A percentile compares a stretch with the other conserved stretches of the same genome.
Conservation (phyloP, 2,888 invertebrate species). For the Enchytraeus crypticus region DNA sequence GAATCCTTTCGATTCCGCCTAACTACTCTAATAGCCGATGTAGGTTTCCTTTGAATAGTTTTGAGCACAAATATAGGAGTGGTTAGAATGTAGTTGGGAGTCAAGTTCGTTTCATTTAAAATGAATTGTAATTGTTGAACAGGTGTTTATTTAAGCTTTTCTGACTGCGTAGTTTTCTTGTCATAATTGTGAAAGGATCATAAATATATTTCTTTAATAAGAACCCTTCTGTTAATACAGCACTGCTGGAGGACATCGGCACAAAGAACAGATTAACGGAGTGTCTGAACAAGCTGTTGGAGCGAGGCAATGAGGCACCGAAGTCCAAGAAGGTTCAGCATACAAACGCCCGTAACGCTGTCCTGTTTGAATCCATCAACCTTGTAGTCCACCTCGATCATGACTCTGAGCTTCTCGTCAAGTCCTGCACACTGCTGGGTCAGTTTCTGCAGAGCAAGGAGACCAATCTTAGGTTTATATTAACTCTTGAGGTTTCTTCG, state of each 20-base stretch:
- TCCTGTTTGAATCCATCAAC: constrained; percentile 98
- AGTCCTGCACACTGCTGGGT: constrained; percentile 96
- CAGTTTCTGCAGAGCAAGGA: constrained; percentile 87
- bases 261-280: constrained; percentile 91
- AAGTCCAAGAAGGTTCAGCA: constrained; percentile 98
- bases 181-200: too few species aligned
- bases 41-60: too few species aligned
- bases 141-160: too few species aligned
- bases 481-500: background rate
- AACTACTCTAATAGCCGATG: too few species aligned
- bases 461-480: constrained; percentile 82
- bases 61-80: too few species aligned
- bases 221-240: background rate
- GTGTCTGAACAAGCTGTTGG: constrained; percentile 93
- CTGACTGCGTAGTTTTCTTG: too few species aligned
- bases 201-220: too few species aligned
- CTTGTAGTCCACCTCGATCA: constrained; percentile 98
- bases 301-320: constrained; percentile 97
- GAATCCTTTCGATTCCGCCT: too few species aligned
- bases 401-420: constrained; percentile 88
- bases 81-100: too few species aligned
- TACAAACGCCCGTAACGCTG: constrained; percentile 99
- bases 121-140: too few species aligned
- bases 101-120: too few species aligned
- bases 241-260: constrained; percentile 66